Base-by-base conservation (phyloP, 2,888 invertebrate genomes). In the Embidobia sp. region DNA sequence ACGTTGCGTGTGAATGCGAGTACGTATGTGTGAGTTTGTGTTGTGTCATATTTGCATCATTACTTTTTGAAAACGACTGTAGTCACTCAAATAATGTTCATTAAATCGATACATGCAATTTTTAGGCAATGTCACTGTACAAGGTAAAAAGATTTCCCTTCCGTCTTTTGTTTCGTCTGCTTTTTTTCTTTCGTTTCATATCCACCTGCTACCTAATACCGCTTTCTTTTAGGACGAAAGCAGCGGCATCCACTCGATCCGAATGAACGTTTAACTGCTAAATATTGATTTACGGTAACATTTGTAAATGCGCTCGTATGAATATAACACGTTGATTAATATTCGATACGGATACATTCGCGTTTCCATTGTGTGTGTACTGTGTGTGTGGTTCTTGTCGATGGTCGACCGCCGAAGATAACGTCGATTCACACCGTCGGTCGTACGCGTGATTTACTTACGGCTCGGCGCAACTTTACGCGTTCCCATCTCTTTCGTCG, bases 111-210 rank as follows among this genome's bases (percentile, higher is more conserved):
- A 84, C 83, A 82, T 85, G 85, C 83, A 84, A 82, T 51, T 51
- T 82, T 85, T 70, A 87, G 87, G 88, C 87, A 83, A 86, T 86
- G 84, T 88, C 87, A 88, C 89, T 89, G 88, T 89, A 89, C 89
- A 89, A 86, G 87, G 88, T 88, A 87, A 88, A 88, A 89, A 84
- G 85, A 85, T 86, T 63, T 53, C 27, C 13, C 44, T 59, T 70
- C 3, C 6, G 27, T 63, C 46, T 63, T 69, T 59, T 44, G 78
- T 49, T 77, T 66, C 69, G 55, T 76, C 70, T 63, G 53, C 64
- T 77, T 66, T 57, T 53, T 70, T 66, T 10, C 64, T 61, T 78
- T 51, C 51, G 57, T 75, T 81, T 85, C 79, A 80, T 83, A 79
- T 77, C 81, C 81, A 80, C 81, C 70, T 63, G 81, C 81, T 72